Evolutionary conservation across 2,888 invertebrate species (phyloP), one percentile per base, ranked within the genome.

Genomic region (Tholera decimalis): DNA sequence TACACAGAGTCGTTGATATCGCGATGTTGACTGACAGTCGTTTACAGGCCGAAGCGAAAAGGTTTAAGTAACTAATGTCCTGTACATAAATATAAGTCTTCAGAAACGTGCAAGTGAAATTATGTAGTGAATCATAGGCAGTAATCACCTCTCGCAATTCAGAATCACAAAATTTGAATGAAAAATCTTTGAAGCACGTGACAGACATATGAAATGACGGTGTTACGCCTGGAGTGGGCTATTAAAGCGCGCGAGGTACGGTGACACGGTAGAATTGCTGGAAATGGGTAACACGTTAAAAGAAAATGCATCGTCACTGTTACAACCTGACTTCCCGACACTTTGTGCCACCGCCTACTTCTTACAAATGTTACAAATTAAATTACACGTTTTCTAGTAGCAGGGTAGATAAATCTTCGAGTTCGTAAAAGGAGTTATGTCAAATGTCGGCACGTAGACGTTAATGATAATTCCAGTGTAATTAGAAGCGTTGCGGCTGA

Each of bases 111-210:
- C 22, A 22, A 46, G n/a, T 24, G 37, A 54, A 49, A 65, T 46
- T 60, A 28, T 51, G 24, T 37, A 44, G 57, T 55, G 44, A 88
- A 84, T 86, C 84, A 84, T 54, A 41, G 46, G 15, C 28, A 18
- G 24, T 39, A 79, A 87, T 84, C 83, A 79, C 83, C 78, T 85
- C 83, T 84, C 85, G 87, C 85, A 89, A 86, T 89, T 88, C 84
- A 77, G 82, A 86, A 89, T 81, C 84, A 76, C 82, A 84, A 89
- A 89, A 87, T 88, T 88, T 83, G 83, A 80, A 88, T 89, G 88
- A 89, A 91, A 89, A 91, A 91, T 91, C 86, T 88, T 67, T 76
- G 78, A 68, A 80, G 75, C 79, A 89, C 91, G 89, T 89, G 91
- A 86, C 83, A 85, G 84, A 87, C 88, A 86, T 88, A 86, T 88